These are phyloP conservation scores for Phenganax subtilis DNA, from an alignment of 92 coral and sea anemone species.

Conservation along the genomic window DNA sequence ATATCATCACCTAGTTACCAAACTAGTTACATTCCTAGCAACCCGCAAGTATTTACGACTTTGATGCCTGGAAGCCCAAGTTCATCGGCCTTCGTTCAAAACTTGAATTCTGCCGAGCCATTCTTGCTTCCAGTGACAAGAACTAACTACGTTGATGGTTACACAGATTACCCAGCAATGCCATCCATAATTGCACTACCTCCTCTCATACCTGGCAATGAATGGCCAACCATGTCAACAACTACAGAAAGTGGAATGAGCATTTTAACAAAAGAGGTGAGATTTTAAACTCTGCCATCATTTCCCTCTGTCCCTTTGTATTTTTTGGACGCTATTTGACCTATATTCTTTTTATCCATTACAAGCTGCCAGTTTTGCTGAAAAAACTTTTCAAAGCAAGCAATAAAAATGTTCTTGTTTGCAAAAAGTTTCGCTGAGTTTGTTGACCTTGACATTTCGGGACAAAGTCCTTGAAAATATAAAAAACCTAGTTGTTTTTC, in stretches of 20 bases:
- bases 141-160: conserved; percentile 37
- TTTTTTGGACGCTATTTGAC: not conserved
- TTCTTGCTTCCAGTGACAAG: conserved; percentile 31
- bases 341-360: not conserved
- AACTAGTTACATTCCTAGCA: conserved; percentile 39
- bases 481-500: not conserved
- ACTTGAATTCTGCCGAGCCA: conserved; percentile 25
- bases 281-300: not conserved
- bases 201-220: conserved; percentile 9
- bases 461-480: not conserved
- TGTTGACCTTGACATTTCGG: conserved; percentile 4
- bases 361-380: not conserved
- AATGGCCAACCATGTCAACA: conserved; percentile 26
- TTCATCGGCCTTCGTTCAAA: conserved; percentile 31
- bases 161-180: conserved; percentile 38
- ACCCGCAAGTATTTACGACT: conserved; percentile 36
- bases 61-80: conserved; percentile 34
- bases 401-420: not conserved
- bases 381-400: not conserved
- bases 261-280: conserved; percentile 33
- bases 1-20: conserved; percentile 37
- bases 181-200: conserved; percentile 31
- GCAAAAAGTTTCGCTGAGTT: not conserved
- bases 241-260: conserved; percentile 30
- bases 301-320: not conserved